phyloP scores from a whole-genome alignment of 2,888 invertebrate genomes.

The Epinotia demarniana region DNA sequence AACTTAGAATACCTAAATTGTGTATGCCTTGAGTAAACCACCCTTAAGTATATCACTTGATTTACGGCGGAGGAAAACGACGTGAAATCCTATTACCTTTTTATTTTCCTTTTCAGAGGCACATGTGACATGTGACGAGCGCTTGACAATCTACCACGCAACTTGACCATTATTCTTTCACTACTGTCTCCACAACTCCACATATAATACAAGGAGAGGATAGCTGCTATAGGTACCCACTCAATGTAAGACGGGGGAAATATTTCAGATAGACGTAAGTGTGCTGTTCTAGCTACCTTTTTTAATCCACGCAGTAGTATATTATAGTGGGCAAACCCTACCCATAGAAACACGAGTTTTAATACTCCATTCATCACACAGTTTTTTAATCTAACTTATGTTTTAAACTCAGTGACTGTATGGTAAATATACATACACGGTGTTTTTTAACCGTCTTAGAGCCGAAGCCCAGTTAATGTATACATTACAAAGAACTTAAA shows the following conservation, averaged over 20 bases:
- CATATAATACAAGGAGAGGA: background rate
- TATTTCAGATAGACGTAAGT: too few relatives aligned
- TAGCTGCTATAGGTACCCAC: background rate
- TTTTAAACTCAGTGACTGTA: background rate
- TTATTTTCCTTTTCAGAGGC: slow-evolving; percentile 42
- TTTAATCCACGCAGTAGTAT: too few relatives aligned
- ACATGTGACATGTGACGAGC: slow-evolving; percentile 38
- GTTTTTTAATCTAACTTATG: background rate
- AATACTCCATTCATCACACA: too few relatives aligned
- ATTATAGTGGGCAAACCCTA: too few relatives aligned
- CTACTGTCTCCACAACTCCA: background rate
- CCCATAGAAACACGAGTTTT: too few relatives aligned
- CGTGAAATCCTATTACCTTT: slow-evolving; percentile 44
- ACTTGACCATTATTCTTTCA: slow-evolving; percentile 28
- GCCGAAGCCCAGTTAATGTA: too few relatives aligned
- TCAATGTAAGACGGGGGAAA: too few relatives aligned
- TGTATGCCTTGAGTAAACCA: slow-evolving; percentile 24
- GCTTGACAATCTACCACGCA: slow-evolving; percentile 20
- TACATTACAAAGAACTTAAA: too few relatives aligned
- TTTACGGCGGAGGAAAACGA: slow-evolving; percentile 39
- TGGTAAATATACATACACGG: too few relatives aligned
- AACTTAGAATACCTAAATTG: slow-evolving; percentile 3
- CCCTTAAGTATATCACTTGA: slow-evolving; percentile 33
- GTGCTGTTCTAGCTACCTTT: too few relatives aligned
- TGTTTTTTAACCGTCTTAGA: too few relatives aligned